Conservation (phyloP, 37 sponge, comb jelly and placozoan genomes). For the Bolinopsis microptera region DNA sequence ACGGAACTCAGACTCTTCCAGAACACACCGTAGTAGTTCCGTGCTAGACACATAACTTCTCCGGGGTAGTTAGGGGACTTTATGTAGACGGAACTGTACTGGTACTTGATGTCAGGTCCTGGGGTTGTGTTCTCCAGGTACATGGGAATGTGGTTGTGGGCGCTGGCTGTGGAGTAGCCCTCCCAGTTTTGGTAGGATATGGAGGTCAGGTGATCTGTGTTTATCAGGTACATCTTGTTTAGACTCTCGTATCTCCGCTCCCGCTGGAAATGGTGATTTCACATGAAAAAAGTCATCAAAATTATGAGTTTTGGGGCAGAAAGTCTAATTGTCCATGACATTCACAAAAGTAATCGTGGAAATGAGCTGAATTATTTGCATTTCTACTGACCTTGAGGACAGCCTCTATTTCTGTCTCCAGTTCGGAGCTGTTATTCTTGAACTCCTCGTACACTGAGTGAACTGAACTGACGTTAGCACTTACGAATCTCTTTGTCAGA, state of each 20-base stretch:
- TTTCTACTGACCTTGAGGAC: not conserved
- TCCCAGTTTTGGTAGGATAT: not conserved
- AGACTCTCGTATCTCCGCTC: not conserved
- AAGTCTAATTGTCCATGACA: too few species aligned
- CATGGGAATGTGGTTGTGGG: not conserved
- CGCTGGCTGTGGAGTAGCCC: not conserved
- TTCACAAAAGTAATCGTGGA: too few species aligned
- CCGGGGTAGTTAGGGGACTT: not conserved
- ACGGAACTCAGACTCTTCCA: not conserved
- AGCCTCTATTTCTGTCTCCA: not conserved
- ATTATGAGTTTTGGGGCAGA: too few species aligned
- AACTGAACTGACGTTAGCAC: not conserved
- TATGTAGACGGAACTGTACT: not conserved
- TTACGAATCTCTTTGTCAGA: not conserved
- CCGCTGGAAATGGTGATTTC: not conserved
- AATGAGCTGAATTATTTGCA: too few species aligned
- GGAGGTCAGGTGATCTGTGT: not conserved
- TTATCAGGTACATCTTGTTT: not conserved
- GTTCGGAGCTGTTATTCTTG: not conserved
- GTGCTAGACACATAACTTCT: not conserved
- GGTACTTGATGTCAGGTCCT: not conserved
- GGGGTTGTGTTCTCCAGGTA: not conserved
- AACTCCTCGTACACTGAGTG: not conserved
- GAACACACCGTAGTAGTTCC: constrained; percentile 16
- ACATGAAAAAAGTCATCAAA: too few species aligned